These are phyloP conservation scores for Cryptops parisi DNA, from an alignment of 2,888 invertebrate genomes.

Conservation along the genomic window DNA sequence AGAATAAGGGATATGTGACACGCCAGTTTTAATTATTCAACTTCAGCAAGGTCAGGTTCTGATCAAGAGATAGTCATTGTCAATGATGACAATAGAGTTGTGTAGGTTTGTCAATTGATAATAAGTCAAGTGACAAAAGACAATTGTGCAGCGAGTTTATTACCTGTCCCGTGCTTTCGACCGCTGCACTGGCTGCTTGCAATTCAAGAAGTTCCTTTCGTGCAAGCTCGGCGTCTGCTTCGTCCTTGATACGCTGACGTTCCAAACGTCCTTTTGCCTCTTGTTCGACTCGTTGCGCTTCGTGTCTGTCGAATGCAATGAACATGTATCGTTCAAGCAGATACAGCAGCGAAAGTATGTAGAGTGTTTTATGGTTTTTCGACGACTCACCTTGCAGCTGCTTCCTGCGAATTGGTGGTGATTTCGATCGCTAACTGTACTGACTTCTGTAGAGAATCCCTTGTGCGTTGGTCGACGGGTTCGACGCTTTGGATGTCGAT, in stretches of 20 bases:
- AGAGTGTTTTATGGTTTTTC: not conserved
- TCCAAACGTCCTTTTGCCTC: constrained; percentile 37
- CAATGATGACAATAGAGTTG: no score
- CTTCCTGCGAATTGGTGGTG: constrained; percentile 39
- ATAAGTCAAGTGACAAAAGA: no score
- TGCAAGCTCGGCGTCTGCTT: constrained; percentile 36
- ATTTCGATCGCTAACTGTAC: constrained; percentile 40
- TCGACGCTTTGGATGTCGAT: constrained; percentile 39
- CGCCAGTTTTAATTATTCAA: no score
- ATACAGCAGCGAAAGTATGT: no score
- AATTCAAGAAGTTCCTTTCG: constrained; percentile 33
- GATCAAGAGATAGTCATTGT: no score
- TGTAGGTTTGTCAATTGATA: no score
- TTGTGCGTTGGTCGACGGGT: constrained; percentile 38
- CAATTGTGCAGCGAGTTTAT: not conserved
- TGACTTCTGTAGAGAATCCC: constrained; percentile 37
- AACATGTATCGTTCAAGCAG: no score
- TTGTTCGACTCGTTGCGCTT: constrained; percentile 38
- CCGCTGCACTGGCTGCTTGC: constrained; percentile 34
- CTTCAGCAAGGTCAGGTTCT: no score
- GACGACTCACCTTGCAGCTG: constrained; percentile 32
- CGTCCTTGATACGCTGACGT: constrained; percentile 36
- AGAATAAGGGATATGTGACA: no score
- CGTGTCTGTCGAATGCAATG: constrained; percentile 28
- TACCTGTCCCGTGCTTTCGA: constrained; percentile 35